Base-by-base conservation (phyloP, 2,113 vertebrate genomes). In the Toxostoma redivivum region DNA sequence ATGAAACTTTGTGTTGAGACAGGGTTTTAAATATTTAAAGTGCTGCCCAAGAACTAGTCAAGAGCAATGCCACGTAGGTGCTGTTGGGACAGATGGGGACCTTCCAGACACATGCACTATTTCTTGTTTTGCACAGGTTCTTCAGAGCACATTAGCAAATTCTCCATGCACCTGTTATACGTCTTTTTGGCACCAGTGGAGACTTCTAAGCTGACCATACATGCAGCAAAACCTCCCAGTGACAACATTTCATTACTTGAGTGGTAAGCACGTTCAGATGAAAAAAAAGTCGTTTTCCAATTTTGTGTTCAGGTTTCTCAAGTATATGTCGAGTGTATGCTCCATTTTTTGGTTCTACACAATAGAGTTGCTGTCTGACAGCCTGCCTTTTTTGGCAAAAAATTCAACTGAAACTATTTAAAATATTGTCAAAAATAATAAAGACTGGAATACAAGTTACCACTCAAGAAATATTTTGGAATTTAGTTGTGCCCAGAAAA, bases 191-290 rank as follows among this genome's bases (percentile, higher is more conserved):
- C 85, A 81, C 81, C 19, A 20, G 22, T 20, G 45, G 38, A 86
- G 88, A 92, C 96, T 98, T 95, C 78, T 87, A 91, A 93, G 44
- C 83, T 93, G 97, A 97, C 97, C 88, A 92, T 65, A 85, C 9
- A 3, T 73, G 78, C 91, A 98, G 87, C 90, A 90, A 80, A 94
- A 97, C 81, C 86, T 93, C 73, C 57, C 94, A 50, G 84, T 96
- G 96, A 98, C 3, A 57, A 97, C 96, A 96, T 61, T 60, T 81
- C 20, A 45, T 47, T 35, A 56, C 45, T 98, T 92, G 94, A 93
- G 95, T 54, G 88, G 77, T 96, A 98, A 97, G 97, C 83, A 92
- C 76, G 95, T 96, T 98, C 97, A 97, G 94, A 97, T 92, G 93
- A 94, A 95, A 94, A 72, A 72, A 74, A 66, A 81, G 18, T 70